Base-by-base conservation (phyloP, 2,113 vertebrate genomes). In the Rhea pennata region DNA sequence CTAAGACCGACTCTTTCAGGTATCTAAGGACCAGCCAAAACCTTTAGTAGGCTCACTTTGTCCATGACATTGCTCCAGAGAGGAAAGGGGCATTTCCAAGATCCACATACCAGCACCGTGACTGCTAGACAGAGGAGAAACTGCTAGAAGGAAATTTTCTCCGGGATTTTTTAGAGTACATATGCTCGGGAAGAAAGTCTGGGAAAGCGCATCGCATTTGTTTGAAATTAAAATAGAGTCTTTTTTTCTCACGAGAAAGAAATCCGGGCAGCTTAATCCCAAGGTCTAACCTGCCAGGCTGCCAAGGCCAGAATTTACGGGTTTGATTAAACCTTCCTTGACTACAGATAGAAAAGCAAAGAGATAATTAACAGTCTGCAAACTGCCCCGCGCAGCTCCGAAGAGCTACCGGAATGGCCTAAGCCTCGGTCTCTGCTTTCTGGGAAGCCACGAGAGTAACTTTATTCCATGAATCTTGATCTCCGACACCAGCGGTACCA, bases 61-160 rank as follows among this genome's bases (percentile, higher is more conserved):
- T 20, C 70, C n/a, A 19, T 33, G 82, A 71, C 8, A 10, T 31
- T 2, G 53, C 48, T 90, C 70, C 83, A 74, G 87, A 54, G 74
- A 86, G 67, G 61, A 46, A 85, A 78, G 67, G 23, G 76, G 36
- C 72, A 89, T 80, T 88, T 93, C 95, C 91, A 93, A 69, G 91
- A 93, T 36, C 62, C 79, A 56, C 84, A 86, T 88, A 71, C 90
- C 84, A 91, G 24, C 8, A 54, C 17, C 19, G 26, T 5, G 64
- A 39, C 40, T 50, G 53, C n/a, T 53, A 51, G 71, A 79, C 44
- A 42, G 61, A 65, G 44, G 40, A 77, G 74, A 87, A 93, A 62
- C 40, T 39, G 78, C 86, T 88, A 46, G 86, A 93, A 92, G 33
- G 54, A 56, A 95, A 85, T 15, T 39, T 82, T 79, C 66, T 58